Evolutionary conservation across 2,797 vertebrate genomes (phyloP).

Genomic region (Enteromius afrohamiltoni): DNA sequence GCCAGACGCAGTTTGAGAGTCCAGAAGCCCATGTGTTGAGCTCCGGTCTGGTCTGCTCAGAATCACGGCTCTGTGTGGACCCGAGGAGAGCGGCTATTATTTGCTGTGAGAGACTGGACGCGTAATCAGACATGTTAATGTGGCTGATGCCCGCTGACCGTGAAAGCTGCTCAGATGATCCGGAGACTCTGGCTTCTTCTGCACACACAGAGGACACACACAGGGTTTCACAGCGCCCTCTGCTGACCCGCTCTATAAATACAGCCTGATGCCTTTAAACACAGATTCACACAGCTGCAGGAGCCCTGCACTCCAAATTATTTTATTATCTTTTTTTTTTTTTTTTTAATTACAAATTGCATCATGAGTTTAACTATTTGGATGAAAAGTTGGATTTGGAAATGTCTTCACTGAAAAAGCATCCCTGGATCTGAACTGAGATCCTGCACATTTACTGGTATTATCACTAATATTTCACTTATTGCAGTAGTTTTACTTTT

Average conservation of each 20-base stretch:
- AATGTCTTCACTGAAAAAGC: neutral
- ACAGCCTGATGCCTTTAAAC: neutral
- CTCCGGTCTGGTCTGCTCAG: neutral
- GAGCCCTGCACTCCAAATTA: neutral
- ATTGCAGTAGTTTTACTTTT: no score
- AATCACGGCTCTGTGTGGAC: neutral
- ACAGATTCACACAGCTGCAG: neutral
- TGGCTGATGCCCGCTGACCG: neutral
- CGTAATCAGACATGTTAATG: neutral
- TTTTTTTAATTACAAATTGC: neutral
- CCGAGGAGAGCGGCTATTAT: no score
- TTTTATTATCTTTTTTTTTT: neutral
- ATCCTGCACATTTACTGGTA: neutral
- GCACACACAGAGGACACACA: neutral
- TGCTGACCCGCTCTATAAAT: conserved; percentile 58
- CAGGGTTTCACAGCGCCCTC: conserved; percentile 65
- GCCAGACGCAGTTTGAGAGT: conserved; percentile 2
- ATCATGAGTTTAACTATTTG: neutral
- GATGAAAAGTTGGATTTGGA: neutral
- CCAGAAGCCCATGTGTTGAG: neutral
- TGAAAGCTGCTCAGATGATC: neutral
- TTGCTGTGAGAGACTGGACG: neutral
- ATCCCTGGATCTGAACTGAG: neutral
- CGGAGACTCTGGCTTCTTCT: neutral
- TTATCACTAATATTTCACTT: neutral